Percentiles rank a stretch among this genome's conserved stretches.
phyloP scores from a whole-genome alignment of 2,888 invertebrate genomes.

The Panopea generosa region DNA sequence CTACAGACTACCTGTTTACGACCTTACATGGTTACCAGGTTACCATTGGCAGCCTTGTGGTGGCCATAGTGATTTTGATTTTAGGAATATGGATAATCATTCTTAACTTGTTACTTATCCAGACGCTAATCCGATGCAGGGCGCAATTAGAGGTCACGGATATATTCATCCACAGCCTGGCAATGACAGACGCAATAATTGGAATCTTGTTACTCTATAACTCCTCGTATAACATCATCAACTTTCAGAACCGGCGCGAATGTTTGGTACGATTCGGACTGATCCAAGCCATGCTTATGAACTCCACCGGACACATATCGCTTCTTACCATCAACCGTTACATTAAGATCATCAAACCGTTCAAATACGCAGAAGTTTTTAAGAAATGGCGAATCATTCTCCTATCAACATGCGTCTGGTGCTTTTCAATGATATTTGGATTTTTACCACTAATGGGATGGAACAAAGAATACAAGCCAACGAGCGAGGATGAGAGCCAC shows the following conservation, averaged over 20 bases:
- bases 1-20: constrained; percentile 34
- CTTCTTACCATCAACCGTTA: constrained; percentile 68
- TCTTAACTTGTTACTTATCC: constrained; percentile 62
- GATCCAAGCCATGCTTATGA: constrained; percentile 57
- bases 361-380: constrained; percentile 61
- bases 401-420: constrained; percentile 59
- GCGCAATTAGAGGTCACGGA: constrained; percentile 62
- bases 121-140: constrained; percentile 52
- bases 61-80: constrained; percentile 42
- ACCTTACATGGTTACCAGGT: constrained; percentile 65
- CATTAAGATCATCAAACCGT: constrained; percentile 66
- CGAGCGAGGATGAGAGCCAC: constrained; percentile 39
- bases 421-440: constrained; percentile 58
- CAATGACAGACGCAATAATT: constrained; percentile 64
- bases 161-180: constrained; percentile 65
- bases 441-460: constrained; percentile 66
- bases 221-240: constrained; percentile 68
- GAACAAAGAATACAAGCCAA: constrained; percentile 52
- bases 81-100: constrained; percentile 63
- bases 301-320: constrained; percentile 63
- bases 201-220: constrained; percentile 72
- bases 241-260: constrained; percentile 70
- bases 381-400: constrained; percentile 48
- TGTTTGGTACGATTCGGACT: constrained; percentile 66
- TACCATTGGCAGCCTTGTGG: constrained; percentile 46